These are phyloP conservation scores for Fistularia commersonii DNA, from an alignment of 2,797 vertebrate species.

Conservation along the genomic window DNA sequence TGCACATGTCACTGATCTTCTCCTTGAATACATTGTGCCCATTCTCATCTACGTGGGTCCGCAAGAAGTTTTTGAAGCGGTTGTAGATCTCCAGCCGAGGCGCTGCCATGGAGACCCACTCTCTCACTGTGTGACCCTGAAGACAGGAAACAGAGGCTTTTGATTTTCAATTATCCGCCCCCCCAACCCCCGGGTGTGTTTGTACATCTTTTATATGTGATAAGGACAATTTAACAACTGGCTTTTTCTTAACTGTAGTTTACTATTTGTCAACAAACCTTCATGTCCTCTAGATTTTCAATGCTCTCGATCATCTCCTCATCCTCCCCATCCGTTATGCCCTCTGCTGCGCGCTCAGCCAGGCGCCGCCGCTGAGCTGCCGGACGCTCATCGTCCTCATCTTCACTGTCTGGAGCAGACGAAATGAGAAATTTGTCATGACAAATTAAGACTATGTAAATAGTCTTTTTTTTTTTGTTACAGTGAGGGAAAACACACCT, in stretches of 20 bases:
- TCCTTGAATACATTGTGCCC: constrained; percentile 98
- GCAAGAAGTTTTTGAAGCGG: constrained; percentile 97
- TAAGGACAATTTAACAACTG: too few species aligned
- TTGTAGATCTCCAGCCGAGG: constrained; percentile 96
- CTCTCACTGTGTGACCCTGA: constrained; percentile 89
- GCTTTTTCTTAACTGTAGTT: too few species aligned
- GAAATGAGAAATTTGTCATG: neutral
- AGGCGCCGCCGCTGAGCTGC: constrained; percentile 81
- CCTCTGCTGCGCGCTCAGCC: constrained; percentile 88
- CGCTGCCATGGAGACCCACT: constrained; percentile 97
- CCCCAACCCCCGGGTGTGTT: too few species aligned
- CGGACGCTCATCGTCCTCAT: constrained; percentile 91
- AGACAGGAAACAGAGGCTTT: neutral
- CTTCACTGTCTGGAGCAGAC: constrained; percentile 83
- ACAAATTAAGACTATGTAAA: too few species aligned
- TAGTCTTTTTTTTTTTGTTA: too few species aligned
- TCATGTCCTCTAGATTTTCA: constrained; percentile 98
- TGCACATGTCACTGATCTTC: constrained; percentile 98
- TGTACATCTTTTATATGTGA: too few species aligned
- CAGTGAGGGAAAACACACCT: too few species aligned
- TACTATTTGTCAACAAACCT: constrained; percentile 49
- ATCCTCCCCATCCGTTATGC: constrained; percentile 79
- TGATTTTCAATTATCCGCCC: too few species aligned
- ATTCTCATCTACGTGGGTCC: constrained; percentile 92
- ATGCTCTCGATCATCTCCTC: constrained; percentile 99